Conservation (phyloP, 2,888 invertebrate species). For the Diarsia mendica region DNA sequence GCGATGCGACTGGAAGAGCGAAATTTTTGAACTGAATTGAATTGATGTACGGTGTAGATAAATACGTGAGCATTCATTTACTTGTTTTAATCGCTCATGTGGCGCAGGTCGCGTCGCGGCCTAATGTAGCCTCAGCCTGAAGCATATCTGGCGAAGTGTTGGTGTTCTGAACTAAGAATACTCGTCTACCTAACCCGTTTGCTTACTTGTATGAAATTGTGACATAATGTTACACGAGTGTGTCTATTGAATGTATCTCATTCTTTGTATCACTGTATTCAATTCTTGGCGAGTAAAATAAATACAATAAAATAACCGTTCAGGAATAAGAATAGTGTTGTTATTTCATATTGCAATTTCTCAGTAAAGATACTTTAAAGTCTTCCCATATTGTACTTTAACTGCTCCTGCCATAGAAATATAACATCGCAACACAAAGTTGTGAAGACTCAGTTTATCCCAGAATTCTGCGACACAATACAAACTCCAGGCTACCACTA, state of each 20-base stretch:
- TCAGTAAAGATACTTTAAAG: not conserved
- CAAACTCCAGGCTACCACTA: slow-evolving; percentile 23
- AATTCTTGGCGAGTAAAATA: not conserved
- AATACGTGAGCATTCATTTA: no score
- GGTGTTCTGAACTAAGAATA: no score
- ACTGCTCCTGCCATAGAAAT: slow-evolving; percentile 7
- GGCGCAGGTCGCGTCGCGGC: no score
- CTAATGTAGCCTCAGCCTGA: no score
- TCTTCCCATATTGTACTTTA: slow-evolving; percentile 6
- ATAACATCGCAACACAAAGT: slow-evolving; percentile 23
- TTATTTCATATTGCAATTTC: not conserved
- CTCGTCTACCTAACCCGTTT: not conserved
- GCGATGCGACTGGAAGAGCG: no score
- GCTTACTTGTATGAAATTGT: not conserved
- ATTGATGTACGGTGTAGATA: no score
- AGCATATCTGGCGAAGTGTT: no score
- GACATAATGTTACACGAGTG: no score
- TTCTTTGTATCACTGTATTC: not conserved
- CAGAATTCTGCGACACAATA: slow-evolving; percentile 10
- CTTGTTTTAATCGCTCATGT: no score
- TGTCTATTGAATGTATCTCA: not conserved
- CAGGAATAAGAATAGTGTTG: not conserved
- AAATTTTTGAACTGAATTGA: no score
- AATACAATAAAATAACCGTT: not conserved
- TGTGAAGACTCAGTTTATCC: not conserved